These are phyloP conservation scores for Cataglyphis cursor DNA, from an alignment of 2,888 invertebrate genomes.

Conservation along the genomic window DNA sequence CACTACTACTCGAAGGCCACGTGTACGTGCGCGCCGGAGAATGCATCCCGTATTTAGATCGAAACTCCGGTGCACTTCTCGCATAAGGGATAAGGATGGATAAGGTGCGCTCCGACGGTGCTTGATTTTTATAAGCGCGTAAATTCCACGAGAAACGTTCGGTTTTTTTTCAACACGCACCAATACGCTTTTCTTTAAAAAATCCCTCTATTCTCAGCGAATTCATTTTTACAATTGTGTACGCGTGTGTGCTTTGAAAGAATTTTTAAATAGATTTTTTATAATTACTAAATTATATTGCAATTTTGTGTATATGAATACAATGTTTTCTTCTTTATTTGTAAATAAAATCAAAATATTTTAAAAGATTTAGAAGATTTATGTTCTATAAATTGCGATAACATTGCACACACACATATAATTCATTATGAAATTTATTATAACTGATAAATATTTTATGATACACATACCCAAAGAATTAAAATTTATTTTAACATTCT, in stretches of 20 bases:
- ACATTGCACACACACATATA: neutral
- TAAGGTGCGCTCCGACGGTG: conserved; percentile 82
- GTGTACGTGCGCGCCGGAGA: conserved; percentile 51
- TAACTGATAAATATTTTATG: neutral
- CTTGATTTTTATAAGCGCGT: conserved; percentile 87
- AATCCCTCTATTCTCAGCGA: conserved; percentile 24
- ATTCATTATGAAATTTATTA: conserved; percentile 1
- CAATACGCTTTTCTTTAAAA: conserved; percentile 41
- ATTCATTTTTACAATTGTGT: neutral
- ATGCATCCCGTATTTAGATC: conserved; percentile 60
- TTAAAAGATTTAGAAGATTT: neutral
- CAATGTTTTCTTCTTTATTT: neutral
- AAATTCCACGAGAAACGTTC: conserved; percentile 82
- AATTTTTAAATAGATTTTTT: neutral
- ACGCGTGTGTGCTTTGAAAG: neutral
- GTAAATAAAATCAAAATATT: neutral
- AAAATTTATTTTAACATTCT: conserved; percentile 11
- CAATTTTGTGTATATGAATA: neutral
- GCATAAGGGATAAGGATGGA: conserved; percentile 70
- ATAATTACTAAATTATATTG: conserved; percentile 1
- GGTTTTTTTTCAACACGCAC: conserved; percentile 38
- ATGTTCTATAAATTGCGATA: neutral
- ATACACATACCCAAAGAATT: conserved; percentile 3
- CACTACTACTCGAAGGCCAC: conserved; percentile 51
- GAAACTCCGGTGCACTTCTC: conserved; percentile 62